These are phyloP conservation scores for Takifugu rubripes DNA, from an alignment of 2,797 vertebrate genomes.

Conservation along the genomic window DNA sequence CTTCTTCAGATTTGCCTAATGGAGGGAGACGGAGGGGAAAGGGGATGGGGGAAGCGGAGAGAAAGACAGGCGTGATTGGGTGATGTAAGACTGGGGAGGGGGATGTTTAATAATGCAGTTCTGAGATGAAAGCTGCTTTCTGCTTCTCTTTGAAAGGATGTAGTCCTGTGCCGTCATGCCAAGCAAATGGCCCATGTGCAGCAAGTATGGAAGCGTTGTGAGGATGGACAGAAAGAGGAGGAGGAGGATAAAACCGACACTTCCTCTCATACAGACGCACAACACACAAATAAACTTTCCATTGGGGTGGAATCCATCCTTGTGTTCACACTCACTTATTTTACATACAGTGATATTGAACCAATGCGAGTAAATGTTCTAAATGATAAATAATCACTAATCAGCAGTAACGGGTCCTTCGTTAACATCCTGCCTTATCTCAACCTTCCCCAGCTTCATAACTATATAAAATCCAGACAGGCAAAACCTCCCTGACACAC, in stretches of 20 bases:
- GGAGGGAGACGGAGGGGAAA: constrained; percentile 42
- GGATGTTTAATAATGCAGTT: constrained; percentile 75
- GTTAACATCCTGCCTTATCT: no score
- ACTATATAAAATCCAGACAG: neutral
- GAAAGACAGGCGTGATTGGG: constrained; percentile 60
- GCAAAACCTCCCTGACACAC: constrained; percentile 1
- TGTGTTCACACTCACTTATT: no score
- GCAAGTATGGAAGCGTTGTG: constrained; percentile 38
- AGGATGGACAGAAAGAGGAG: constrained; percentile 30
- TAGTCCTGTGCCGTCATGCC: constrained; percentile 58
- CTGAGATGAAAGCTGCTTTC: constrained; percentile 69
- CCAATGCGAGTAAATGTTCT: neutral
- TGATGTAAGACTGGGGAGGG: constrained; percentile 63
- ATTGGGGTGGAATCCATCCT: no score
- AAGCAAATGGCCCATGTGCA: constrained; percentile 52
- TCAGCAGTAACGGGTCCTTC: neutral
- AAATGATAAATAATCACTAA: no score
- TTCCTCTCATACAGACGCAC: neutral
- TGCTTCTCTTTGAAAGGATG: constrained; percentile 47
- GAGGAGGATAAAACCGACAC: constrained; percentile 6
- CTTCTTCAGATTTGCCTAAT: constrained; percentile 95
- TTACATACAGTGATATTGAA: no score
- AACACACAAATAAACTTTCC: neutral
- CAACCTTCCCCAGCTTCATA: no score
- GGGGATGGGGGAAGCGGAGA: constrained; percentile 23